Evolutionary conservation across 2,797 vertebrate genomes (phyloP).

Genomic region (Hylomyscus alleni): DNA sequence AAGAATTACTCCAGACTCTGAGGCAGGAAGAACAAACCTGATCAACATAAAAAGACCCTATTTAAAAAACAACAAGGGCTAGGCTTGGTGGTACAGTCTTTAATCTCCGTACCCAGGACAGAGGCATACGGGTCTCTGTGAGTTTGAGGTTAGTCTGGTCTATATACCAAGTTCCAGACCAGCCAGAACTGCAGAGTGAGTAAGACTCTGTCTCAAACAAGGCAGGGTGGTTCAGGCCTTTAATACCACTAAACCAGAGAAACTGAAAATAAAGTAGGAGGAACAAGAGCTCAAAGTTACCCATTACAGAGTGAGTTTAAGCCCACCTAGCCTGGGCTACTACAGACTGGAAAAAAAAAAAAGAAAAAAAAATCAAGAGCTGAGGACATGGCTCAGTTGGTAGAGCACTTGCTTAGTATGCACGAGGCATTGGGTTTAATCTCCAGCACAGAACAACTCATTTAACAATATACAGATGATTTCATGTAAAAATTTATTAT

Average conservation of each 20-base stretch:
- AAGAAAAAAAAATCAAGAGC: neutral
- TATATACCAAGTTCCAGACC: neutral
- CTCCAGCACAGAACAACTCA: neutral
- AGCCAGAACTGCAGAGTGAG: neutral
- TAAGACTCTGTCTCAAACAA: neutral
- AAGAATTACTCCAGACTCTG: neutral
- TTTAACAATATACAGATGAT: neutral
- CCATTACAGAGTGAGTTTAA: neutral
- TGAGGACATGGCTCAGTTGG: too few species aligned
- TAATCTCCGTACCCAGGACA: neutral
- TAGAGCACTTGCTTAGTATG: neutral
- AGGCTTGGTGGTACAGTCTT: neutral
- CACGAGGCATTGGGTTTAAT: neutral
- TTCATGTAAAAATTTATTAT: slow-evolving; percentile 24
- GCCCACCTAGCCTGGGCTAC: neutral
- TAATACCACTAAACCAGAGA: neutral
- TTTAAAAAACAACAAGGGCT: neutral
- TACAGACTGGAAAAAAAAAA: neutral
- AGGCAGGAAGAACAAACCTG: neutral
- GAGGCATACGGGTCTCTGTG: neutral
- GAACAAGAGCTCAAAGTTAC: neutral
- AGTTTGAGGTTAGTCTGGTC: neutral
- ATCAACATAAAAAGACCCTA: neutral
- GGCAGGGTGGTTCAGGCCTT: neutral
- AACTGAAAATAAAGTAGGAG: neutral